Evolutionary conservation across 2,797 vertebrate species (phyloP).

Genomic region (Apogon talboti): DNA sequence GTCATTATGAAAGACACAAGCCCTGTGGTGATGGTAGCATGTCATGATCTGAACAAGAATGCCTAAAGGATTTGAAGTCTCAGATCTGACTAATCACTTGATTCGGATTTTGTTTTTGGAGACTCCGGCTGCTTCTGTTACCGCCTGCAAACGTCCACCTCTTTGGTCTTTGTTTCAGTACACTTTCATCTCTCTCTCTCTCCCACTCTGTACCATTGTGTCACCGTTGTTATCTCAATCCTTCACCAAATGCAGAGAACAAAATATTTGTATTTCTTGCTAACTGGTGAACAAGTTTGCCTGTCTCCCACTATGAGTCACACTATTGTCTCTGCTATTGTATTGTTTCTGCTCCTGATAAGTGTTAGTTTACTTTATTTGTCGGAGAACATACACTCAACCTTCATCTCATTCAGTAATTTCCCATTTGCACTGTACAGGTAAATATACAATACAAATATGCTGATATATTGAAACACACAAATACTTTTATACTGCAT

Average conservation of each 20-base stretch:
- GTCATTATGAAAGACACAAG: conserved; percentile 34
- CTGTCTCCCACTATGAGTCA: not conserved
- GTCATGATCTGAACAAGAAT: conserved; percentile 7
- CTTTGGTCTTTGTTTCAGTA: not conserved
- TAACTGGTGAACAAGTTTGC: not conserved
- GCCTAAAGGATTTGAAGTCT: conserved; percentile 9
- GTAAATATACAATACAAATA: no score
- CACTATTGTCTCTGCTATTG: conserved; percentile 2
- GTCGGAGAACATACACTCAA: no score
- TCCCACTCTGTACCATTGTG: not conserved
- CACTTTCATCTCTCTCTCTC: not conserved
- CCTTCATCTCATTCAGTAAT: no score
- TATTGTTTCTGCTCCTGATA: no score
- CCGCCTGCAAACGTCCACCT: not conserved
- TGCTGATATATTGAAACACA: no score
- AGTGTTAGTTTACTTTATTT: no score
- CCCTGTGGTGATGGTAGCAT: conserved; percentile 13
- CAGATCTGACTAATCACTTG: conserved; percentile 12
- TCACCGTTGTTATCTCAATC: conserved; percentile 2
- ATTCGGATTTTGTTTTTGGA: conserved; percentile 9
- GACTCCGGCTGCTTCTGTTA: not conserved
- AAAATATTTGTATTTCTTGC: not conserved
- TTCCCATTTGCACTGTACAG: no score
- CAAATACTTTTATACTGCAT: no score
- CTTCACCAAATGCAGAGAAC: not conserved